Evolutionary conservation across 1,140 invertebrate species (phyloP).

Genomic region (Tetraneura akinire): DNA sequence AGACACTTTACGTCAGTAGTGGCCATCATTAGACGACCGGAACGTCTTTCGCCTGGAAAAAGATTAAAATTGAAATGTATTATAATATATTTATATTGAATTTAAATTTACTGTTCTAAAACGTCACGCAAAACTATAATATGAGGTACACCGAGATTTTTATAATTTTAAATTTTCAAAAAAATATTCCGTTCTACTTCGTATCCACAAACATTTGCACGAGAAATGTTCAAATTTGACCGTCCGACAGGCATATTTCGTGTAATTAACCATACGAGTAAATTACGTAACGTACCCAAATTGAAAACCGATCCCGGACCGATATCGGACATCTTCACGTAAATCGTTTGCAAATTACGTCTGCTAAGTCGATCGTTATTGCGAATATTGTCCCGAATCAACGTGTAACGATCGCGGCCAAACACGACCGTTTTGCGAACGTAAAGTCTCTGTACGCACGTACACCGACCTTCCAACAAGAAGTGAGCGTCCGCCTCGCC

Average conservation of each 20-base stretch:
- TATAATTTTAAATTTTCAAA: too few species aligned
- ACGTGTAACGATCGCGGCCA: neutral
- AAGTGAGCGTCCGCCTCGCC: neutral
- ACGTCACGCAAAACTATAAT: too few species aligned
- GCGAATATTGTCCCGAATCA: neutral
- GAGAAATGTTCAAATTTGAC: too few species aligned
- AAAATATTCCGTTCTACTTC: too few species aligned
- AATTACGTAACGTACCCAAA: neutral
- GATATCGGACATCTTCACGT: slow-evolving; percentile 7
- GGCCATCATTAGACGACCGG: neutral
- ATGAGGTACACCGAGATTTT: too few species aligned
- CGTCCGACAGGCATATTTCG: too few species aligned
- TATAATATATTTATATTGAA: neutral
- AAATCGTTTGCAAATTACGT: neutral
- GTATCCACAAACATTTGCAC: too few species aligned
- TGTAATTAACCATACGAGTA: too few species aligned
- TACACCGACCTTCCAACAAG: slow-evolving; percentile 12
- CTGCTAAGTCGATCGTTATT: neutral
- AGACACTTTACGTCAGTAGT: slow-evolving; percentile 16
- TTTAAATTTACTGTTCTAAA: neutral
- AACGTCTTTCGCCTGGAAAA: neutral
- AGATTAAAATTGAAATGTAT: neutral
- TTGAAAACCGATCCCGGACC: neutral
- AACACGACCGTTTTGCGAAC: neutral
- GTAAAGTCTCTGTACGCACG: neutral